These are phyloP conservation scores for Dicerorhinus sumatrensis DNA, from an alignment of 2,113 vertebrate genomes.

Conservation along the genomic window DNA sequence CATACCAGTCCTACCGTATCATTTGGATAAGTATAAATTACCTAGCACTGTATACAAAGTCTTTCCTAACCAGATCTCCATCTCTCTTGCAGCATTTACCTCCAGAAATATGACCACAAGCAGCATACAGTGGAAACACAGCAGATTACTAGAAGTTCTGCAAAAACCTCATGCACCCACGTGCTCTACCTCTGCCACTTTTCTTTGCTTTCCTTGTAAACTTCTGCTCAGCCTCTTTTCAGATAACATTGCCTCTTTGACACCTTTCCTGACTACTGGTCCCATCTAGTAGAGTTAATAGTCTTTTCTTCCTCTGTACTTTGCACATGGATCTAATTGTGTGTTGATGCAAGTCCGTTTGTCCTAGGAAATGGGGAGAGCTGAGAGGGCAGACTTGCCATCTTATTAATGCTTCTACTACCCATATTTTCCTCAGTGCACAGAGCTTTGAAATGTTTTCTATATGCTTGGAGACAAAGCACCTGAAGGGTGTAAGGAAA, in stretches of 20 bases:
- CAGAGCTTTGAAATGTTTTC: not conserved
- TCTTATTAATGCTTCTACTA: not conserved
- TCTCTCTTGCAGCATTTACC: not conserved
- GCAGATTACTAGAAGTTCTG: not conserved
- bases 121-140: not conserved
- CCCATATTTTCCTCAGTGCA: not conserved
- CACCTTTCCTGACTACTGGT: not conserved
- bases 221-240: not conserved
- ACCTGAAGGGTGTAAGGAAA: not conserved
- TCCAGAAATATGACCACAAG: not conserved
- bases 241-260: not conserved
- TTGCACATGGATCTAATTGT: not conserved
- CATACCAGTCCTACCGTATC: not conserved
- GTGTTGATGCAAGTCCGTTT: not conserved
- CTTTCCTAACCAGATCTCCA: not conserved
- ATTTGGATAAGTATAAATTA: not conserved
- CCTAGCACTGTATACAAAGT: not conserved
- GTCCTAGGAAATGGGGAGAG: not conserved
- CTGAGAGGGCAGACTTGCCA: not conserved
- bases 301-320: not conserved
- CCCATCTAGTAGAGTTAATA: not conserved
- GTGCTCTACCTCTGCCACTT: not conserved
- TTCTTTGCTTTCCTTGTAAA: not conserved
- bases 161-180: not conserved
- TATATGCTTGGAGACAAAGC: not conserved